phyloP scores from a whole-genome alignment of 2,888 invertebrate species.

The Phania funesta region DNA sequence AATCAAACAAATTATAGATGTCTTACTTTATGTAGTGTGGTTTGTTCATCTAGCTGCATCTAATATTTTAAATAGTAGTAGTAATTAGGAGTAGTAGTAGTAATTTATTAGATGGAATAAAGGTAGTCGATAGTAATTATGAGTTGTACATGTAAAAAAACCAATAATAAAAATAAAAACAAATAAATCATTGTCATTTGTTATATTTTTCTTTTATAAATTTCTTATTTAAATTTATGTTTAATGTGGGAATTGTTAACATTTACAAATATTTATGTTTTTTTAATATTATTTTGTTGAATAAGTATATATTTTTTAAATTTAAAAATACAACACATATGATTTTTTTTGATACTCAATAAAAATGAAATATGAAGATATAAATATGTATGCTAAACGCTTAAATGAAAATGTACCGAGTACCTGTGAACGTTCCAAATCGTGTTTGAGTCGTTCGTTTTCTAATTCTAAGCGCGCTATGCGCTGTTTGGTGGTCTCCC shows the following conservation, averaged over 20 bases:
- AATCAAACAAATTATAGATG: slow-evolving; percentile 52
- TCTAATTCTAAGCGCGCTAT: slow-evolving; percentile 92
- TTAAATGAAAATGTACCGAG: slow-evolving; percentile 73
- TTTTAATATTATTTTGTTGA: background rate
- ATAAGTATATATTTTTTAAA: background rate
- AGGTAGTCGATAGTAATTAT: slow-evolving; percentile 67
- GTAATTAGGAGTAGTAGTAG: slow-evolving; percentile 66
- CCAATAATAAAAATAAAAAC: slow-evolving; percentile 61
- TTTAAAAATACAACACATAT: slow-evolving; percentile 49
- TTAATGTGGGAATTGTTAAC: slow-evolving; percentile 17
- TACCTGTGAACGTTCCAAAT: slow-evolving; percentile 89
- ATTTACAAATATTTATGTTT: slow-evolving; percentile 39
- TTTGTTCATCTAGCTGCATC: slow-evolving; percentile 79
- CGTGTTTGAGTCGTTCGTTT: slow-evolving; percentile 92
- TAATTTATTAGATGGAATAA: slow-evolving; percentile 65
- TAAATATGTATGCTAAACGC: slow-evolving; percentile 52
- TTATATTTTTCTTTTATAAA: background rate
- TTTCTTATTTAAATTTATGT: slow-evolving; percentile 24
- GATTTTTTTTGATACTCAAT: slow-evolving; percentile 58
- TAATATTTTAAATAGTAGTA: slow-evolving; percentile 71
- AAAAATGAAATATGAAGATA: slow-evolving; percentile 29
- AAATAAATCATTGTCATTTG: slow-evolving; percentile 38
- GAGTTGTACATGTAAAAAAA: slow-evolving; percentile 70
- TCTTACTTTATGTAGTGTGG: slow-evolving; percentile 79
- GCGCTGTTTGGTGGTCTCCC: slow-evolving; percentile 83